phyloP scores from a whole-genome alignment of 2,113 vertebrate species.

The Megaleporinus macrocephalus region DNA sequence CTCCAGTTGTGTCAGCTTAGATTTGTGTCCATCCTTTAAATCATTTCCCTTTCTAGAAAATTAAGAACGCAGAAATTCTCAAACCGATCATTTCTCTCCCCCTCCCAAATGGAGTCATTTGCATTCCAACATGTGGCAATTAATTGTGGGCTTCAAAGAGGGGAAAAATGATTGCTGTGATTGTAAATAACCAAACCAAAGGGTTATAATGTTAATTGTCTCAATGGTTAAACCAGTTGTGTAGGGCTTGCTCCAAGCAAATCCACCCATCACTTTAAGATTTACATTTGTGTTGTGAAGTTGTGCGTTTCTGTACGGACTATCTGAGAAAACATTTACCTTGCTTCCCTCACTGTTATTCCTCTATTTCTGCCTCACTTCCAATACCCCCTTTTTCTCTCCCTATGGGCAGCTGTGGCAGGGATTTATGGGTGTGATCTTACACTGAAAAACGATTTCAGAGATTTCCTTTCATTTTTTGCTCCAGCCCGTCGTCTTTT shows the following conservation, averaged over 20 bases:
- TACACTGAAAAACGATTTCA: background rate
- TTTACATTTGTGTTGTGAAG: constrained; percentile 53
- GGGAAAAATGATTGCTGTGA: constrained; percentile 65
- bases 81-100: constrained; percentile 69
- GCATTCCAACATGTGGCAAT: constrained; percentile 69
- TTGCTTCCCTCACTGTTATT: background rate
- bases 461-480: background rate
- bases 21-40: constrained; percentile 80
- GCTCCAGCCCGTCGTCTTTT: background rate
- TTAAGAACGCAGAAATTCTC: constrained; percentile 79
- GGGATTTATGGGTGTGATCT: constrained; percentile 14
- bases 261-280: constrained; percentile 51
- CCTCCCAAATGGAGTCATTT: constrained; percentile 66
- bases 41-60: constrained; percentile 82
- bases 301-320: constrained; percentile 10
- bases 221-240: constrained; percentile 57
- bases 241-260: constrained; percentile 45
- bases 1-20: constrained; percentile 76
- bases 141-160: constrained; percentile 65
- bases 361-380: background rate
- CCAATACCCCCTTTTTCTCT: background rate
- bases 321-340: constrained; percentile 7
- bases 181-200: constrained; percentile 71
- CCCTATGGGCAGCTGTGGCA: background rate
- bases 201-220: constrained; percentile 72